Percentiles rank a stretch among this genome's conserved stretches.
These are phyloP conservation scores for Dascyllus trimaculatus DNA, from an alignment of 2,113 vertebrate species.

Conservation along the genomic window DNA sequence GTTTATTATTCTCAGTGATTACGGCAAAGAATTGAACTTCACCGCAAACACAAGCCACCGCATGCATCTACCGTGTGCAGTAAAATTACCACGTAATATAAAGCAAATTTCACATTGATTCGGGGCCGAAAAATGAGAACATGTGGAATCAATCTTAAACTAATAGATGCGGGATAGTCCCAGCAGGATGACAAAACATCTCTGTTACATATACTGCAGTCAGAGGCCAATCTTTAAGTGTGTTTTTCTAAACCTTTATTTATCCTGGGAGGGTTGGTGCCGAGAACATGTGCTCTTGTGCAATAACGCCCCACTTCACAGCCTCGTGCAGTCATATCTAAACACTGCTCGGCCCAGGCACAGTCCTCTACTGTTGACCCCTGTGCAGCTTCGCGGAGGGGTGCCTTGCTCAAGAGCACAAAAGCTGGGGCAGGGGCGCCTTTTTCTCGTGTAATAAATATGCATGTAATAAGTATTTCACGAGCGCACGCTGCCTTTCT, in stretches of 20 bases:
- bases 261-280: slow-evolving; percentile 44
- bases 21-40: slow-evolving; percentile 3
- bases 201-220: slow-evolving; percentile 37
- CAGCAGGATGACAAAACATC: slow-evolving; percentile 38
- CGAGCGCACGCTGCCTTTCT: slow-evolving; percentile 58
- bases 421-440: not conserved
- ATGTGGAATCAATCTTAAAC: slow-evolving; percentile 54
- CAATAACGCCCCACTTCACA: slow-evolving; percentile 40
- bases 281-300: slow-evolving; percentile 43
- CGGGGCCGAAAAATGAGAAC: slow-evolving; percentile 38
- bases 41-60: slow-evolving; percentile 14
- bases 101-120: slow-evolving; percentile 43
- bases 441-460: slow-evolving; percentile 37
- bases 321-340: slow-evolving; percentile 39
- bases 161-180: slow-evolving; percentile 43
- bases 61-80: slow-evolving; percentile 11
- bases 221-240: slow-evolving; percentile 32
- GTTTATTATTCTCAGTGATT: slow-evolving; percentile 39
- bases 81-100: slow-evolving; percentile 5
- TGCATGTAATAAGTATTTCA: slow-evolving; percentile 65
- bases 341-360: slow-evolving; percentile 30
- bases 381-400: not conserved
- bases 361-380: slow-evolving; percentile 7
- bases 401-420: slow-evolving; percentile 54
- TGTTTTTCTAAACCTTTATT: slow-evolving; percentile 51